phyloP scores from a whole-genome alignment of 2,113 vertebrate species.

The Fulmarus glacialis region DNA sequence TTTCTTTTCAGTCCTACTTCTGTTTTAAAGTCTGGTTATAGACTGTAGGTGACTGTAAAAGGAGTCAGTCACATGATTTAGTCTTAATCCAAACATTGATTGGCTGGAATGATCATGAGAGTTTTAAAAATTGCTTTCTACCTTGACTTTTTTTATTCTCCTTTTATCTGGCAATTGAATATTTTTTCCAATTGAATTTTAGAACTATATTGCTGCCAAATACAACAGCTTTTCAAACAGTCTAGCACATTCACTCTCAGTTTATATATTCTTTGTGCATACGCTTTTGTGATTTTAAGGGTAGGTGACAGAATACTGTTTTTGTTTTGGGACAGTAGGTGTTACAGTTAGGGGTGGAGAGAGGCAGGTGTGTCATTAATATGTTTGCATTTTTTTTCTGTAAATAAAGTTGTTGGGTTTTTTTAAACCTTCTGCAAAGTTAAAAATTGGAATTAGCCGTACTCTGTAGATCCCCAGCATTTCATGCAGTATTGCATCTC shows the following conservation, averaged over 20 bases:
- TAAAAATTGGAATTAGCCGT: neutral
- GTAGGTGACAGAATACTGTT: neutral
- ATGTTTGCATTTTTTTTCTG: neutral
- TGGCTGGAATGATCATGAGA: neutral
- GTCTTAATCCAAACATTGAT: neutral
- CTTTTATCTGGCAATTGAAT: neutral
- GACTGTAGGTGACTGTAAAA: neutral
- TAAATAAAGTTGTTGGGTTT: neutral
- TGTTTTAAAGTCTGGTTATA: neutral
- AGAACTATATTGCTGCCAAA: neutral
- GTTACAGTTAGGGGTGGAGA: neutral
- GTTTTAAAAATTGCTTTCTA: neutral
- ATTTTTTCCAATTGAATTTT: neutral
- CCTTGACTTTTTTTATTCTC: neutral
- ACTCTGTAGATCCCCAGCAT: neutral
- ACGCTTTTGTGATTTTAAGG: neutral
- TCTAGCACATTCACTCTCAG: neutral
- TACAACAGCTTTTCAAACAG: neutral
- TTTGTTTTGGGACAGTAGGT: neutral
- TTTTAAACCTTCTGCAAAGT: neutral
- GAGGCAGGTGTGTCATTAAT: neutral
- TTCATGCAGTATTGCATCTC: neutral
- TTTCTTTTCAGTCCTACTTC: neutral
- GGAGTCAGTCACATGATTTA: neutral
- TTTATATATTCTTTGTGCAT: neutral